phyloP scores from a whole-genome alignment of 2,888 invertebrate species.

The Anorthoa munda region DNA sequence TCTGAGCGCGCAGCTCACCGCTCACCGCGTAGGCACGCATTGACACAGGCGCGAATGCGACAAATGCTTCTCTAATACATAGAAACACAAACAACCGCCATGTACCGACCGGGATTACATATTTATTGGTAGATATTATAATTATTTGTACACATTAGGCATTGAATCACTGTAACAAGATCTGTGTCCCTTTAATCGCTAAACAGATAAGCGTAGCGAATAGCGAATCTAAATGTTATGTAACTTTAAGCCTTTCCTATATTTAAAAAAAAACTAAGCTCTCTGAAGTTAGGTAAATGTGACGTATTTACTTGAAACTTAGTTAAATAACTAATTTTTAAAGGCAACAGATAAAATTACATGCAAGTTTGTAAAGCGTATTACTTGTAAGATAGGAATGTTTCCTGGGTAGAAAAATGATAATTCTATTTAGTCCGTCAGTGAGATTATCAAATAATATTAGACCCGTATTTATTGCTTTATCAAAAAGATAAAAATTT shows the following conservation, averaged over 20 bases:
- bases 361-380: slow-evolving; percentile 40
- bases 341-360: slow-evolving; percentile 31
- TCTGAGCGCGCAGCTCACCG: slow-evolving; percentile 67
- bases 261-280: slow-evolving; percentile 47
- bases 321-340: slow-evolving; percentile 32
- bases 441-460: too few relatives aligned
- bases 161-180: slow-evolving; percentile 25
- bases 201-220: slow-evolving; percentile 27
- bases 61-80: slow-evolving; percentile 33
- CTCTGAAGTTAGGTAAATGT: slow-evolving; percentile 56
- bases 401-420: too few relatives aligned
- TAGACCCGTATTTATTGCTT: too few relatives aligned
- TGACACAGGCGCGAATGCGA: too few relatives aligned
- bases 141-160: slow-evolving; percentile 34
- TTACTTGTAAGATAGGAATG: slow-evolving; percentile 44
- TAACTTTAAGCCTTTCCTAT: slow-evolving; percentile 41
- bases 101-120: slow-evolving; percentile 33
- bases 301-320: slow-evolving; percentile 45
- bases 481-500: too few relatives aligned
- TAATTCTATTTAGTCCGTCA: too few relatives aligned
- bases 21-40: too few relatives aligned
- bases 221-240: slow-evolving; percentile 31
- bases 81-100: slow-evolving; percentile 15
- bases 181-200: slow-evolving; percentile 33
- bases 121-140: slow-evolving; percentile 30